These are phyloP conservation scores for Drosophila austrosaltans DNA, from an alignment of 2,888 invertebrate genomes.

Conservation along the genomic window DNA sequence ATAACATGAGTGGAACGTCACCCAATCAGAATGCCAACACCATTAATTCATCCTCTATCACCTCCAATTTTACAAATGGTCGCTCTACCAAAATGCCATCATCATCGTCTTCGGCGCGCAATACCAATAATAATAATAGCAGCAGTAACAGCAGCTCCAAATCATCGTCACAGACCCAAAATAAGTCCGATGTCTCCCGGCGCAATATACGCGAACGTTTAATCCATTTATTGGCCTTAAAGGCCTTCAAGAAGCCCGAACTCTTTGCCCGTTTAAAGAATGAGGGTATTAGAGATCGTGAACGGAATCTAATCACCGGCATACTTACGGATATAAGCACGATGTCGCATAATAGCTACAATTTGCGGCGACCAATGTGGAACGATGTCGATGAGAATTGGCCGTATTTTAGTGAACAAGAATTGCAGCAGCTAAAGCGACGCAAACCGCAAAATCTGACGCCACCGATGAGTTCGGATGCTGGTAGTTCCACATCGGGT, in stretches of 20 bases:
- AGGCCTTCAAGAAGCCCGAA: conserved; percentile 97
- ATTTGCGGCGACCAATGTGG: conserved; percentile 94
- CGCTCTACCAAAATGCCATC: conserved; percentile 61
- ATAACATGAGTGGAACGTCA: conserved; percentile 69
- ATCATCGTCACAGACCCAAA: conserved; percentile 52
- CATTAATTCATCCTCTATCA: conserved; percentile 30
- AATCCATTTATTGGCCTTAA: conserved; percentile 95
- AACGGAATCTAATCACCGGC: conserved; percentile 90
- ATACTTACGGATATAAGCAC: conserved; percentile 92
- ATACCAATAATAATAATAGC: conserved; percentile 52
- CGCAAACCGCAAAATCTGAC: conserved; percentile 96
- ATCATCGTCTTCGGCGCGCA: conserved; percentile 30
- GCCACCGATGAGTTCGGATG: conserved; percentile 93
- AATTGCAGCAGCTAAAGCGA: conserved; percentile 93
- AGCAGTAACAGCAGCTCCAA: conserved; percentile 28
- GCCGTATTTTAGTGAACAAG: conserved; percentile 96
- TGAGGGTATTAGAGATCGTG: conserved; percentile 94
- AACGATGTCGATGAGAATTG: conserved; percentile 97
- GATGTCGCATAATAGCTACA: conserved; percentile 92
- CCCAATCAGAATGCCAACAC: conserved; percentile 51
- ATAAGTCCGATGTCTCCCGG: conserved; percentile 81
- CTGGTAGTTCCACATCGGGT: conserved; percentile 90
- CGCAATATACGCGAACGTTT: conserved; percentile 92
- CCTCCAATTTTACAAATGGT: conserved; percentile 35
- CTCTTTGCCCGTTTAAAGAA: conserved; percentile 91